A percentile compares a stretch with the other conserved stretches of the same genome.
Conservation (phyloP, 2,888 invertebrate species). For the Fissipunctia ypsillon region DNA sequence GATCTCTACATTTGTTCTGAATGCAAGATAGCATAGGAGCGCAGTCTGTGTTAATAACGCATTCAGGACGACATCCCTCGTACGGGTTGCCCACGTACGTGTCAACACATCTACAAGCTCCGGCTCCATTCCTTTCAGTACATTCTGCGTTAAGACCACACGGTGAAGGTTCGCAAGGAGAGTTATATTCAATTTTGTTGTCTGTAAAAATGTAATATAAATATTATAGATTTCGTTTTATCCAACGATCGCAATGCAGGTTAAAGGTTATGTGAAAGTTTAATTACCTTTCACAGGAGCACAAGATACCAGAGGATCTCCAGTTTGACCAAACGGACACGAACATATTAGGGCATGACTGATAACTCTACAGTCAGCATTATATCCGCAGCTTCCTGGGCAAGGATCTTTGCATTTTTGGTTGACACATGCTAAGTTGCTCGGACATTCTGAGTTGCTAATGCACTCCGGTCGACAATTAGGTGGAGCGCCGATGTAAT, state of each 20-base stretch:
- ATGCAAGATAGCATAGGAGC: slow-evolving; percentile 93
- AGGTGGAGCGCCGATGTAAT: slow-evolving; percentile 91
- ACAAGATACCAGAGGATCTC: slow-evolving; percentile 91
- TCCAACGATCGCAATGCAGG: not conserved
- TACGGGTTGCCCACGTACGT: slow-evolving; percentile 88
- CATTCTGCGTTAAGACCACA: slow-evolving; percentile 93
- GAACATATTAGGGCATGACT: slow-evolving; percentile 93
- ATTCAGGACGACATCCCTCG: slow-evolving; percentile 95
- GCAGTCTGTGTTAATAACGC: slow-evolving; percentile 95
- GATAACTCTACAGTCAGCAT: slow-evolving; percentile 93
- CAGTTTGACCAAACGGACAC: slow-evolving; percentile 91
- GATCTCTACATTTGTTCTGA: slow-evolving; percentile 94
- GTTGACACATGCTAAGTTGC: slow-evolving; percentile 92
- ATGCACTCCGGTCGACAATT: slow-evolving; percentile 93
- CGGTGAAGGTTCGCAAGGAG: slow-evolving; percentile 93
- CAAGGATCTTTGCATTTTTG: slow-evolving; percentile 94
- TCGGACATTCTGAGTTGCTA: slow-evolving; percentile 92
- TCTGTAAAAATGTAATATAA: slow-evolving; percentile 71
- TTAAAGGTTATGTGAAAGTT: not conserved
- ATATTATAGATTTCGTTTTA: not conserved
- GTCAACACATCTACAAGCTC: slow-evolving; percentile 93
- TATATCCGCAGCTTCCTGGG: slow-evolving; percentile 92
- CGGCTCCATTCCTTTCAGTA: slow-evolving; percentile 91
- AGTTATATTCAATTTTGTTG: slow-evolving; percentile 82
- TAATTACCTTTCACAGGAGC: slow-evolving; percentile 82